phyloP scores from a whole-genome alignment of 2,113 vertebrate genomes.

The Chaetura pelagica region DNA sequence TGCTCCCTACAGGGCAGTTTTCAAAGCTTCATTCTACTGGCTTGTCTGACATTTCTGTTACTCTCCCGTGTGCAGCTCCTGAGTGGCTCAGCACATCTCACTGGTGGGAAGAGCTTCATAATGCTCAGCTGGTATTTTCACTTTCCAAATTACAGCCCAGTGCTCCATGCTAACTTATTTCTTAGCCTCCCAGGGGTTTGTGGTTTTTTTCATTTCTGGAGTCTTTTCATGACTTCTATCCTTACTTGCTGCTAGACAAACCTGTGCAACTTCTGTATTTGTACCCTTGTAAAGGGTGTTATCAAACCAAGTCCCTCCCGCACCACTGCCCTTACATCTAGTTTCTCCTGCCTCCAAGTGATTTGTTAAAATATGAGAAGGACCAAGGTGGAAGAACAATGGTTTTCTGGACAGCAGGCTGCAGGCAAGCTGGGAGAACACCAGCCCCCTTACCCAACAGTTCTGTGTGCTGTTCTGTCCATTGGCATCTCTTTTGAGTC shows the following conservation, averaged over 20 bases:
- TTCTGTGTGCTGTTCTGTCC: not conserved
- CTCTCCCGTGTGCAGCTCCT: constrained; percentile 19
- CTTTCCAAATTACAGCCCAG: constrained; percentile 55
- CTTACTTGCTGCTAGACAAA: not conserved
- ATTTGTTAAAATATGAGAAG: not conserved
- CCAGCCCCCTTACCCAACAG: too few species aligned
- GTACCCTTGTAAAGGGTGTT: not conserved
- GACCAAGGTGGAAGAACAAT: not conserved
- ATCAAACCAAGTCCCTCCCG: not conserved
- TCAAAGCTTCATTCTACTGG: not conserved
- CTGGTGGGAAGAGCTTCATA: not conserved
- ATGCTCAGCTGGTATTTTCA: constrained; percentile 22
- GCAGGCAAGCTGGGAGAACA: not conserved
- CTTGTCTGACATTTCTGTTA: not conserved
- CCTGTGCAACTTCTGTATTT: not conserved
- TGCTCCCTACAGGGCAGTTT: not conserved
- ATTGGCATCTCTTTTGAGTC: not conserved
- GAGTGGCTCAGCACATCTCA: constrained; percentile 18
- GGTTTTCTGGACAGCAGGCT: not conserved
- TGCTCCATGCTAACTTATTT: not conserved
- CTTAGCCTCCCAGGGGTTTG: not conserved
- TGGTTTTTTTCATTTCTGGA: not conserved
- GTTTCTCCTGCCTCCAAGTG: not conserved
- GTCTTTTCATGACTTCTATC: not conserved
- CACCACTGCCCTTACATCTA: not conserved